These are phyloP conservation scores for Drosophila ogumai DNA, from an alignment of 1,140 invertebrate genomes.

Conservation along the genomic window DNA sequence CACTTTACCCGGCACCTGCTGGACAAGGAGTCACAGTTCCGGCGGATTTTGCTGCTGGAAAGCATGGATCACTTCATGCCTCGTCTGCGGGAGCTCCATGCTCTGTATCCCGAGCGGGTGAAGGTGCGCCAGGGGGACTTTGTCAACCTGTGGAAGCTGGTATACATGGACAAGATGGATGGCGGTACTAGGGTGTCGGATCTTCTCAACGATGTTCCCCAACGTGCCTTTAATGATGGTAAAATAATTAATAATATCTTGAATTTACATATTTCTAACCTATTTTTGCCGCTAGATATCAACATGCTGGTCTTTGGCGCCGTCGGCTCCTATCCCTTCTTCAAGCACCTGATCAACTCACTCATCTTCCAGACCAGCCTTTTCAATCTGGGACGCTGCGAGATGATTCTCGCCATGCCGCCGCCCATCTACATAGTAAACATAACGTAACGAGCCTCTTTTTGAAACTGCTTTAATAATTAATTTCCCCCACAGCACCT, in stretches of 20 bases:
- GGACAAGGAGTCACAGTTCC: slow-evolving; percentile 68
- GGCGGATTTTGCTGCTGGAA: slow-evolving; percentile 85
- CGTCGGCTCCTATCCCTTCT: slow-evolving; percentile 86
- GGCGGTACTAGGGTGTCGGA: slow-evolving; percentile 85
- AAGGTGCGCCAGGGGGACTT: slow-evolving; percentile 85
- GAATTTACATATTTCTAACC: background rate
- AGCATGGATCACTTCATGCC: slow-evolving; percentile 83
- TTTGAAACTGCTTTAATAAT: background rate
- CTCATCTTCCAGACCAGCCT: slow-evolving; percentile 86
- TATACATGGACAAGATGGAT: slow-evolving; percentile 87
- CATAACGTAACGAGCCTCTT: background rate
- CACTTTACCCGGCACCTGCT: slow-evolving; percentile 85
- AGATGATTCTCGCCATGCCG: slow-evolving; percentile 86
- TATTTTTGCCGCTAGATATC: slow-evolving; percentile 57
- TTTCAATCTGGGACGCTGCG: slow-evolving; percentile 85
- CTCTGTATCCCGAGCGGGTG: slow-evolving; percentile 72
- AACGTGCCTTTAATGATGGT: slow-evolving; percentile 61
- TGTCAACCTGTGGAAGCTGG: slow-evolving; percentile 86
- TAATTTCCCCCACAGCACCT: slow-evolving; percentile 52
- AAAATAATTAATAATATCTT: background rate
- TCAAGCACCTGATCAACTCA: slow-evolving; percentile 86
- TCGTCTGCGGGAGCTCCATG: slow-evolving; percentile 63
- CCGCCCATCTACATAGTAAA: slow-evolving; percentile 86
- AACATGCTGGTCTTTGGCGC: slow-evolving; percentile 86
- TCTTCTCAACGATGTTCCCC: slow-evolving; percentile 85